Conservation (phyloP, 2,888 invertebrate species). For the Suillia variegata region DNA sequence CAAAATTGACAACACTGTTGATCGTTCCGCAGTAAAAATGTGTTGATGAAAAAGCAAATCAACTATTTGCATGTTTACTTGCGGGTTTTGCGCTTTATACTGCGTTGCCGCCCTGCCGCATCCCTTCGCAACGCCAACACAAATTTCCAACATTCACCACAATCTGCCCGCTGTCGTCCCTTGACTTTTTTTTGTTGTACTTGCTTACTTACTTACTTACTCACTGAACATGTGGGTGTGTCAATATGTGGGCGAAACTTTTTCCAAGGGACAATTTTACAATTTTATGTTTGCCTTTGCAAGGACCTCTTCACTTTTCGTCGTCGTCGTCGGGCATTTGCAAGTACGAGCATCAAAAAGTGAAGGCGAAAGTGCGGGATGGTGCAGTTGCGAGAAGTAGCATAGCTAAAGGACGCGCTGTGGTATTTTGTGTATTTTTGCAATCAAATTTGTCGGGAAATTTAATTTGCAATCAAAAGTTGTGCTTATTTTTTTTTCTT, state of each 20-base stretch:
- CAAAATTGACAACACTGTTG: not conserved
- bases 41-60: no score
- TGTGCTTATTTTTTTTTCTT: no score
- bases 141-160: not conserved
- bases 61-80: not conserved
- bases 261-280: not conserved
- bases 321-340: not conserved
- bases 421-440: constrained; percentile 20
- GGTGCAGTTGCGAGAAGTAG: no score
- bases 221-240: constrained; percentile 8
- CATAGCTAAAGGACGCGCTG: no score
- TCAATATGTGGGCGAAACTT: constrained; percentile 10
- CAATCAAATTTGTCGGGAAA: constrained; percentile 26
- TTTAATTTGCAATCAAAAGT: constrained; percentile 28
- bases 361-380: no score
- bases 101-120: no score
- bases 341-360: no score
- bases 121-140: no score
- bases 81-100: not conserved
- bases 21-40: no score
- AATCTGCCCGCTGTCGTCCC: not conserved
- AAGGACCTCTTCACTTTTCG: constrained; percentile 10
- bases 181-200: no score
- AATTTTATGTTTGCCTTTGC: constrained; percentile 10
- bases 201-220: no score